Conservation (phyloP, 2,888 invertebrate genomes). For the Periphyllus acericola region DNA sequence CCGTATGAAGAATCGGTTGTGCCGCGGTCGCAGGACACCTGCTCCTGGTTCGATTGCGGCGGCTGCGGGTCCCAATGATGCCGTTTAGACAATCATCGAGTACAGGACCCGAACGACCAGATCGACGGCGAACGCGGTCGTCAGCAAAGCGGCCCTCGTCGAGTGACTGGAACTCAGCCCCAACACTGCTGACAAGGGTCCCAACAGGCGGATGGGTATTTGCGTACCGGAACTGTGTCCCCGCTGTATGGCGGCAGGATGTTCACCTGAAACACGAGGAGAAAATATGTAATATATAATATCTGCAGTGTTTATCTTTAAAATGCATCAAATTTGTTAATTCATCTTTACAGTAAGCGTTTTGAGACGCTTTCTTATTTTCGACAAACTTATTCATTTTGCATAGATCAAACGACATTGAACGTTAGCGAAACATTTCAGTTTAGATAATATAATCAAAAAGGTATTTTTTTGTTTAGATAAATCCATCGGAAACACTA, state of each 20-base stretch:
- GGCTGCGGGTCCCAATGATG: neutral
- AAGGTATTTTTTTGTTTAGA: no score
- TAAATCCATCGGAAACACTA: no score
- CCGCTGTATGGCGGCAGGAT: slow-evolving; percentile 71
- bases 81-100: slow-evolving; percentile 50
- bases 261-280: slow-evolving; percentile 66
- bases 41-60: neutral
- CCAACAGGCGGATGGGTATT: slow-evolving; percentile 69
- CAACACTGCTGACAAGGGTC: slow-evolving; percentile 69
- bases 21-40: neutral
- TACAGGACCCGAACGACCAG: slow-evolving; percentile 38
- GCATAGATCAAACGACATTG: no score
- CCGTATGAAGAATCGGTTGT: neutral
- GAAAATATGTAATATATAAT: neutral
- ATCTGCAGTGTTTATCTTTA: no score
- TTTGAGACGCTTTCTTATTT: no score
- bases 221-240: slow-evolving; percentile 71
- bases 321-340: neutral
- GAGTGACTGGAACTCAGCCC: slow-evolving; percentile 69
- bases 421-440: no score
- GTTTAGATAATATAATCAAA: no score
- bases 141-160: slow-evolving; percentile 68
- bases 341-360: no score
- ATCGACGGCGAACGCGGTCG: slow-evolving; percentile 63
- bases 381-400: no score